Evolutionary conservation across 2,797 vertebrate genomes (phyloP), one percentile per base, ranked within the genome.

Genomic region (Presbytis comata): DNA sequence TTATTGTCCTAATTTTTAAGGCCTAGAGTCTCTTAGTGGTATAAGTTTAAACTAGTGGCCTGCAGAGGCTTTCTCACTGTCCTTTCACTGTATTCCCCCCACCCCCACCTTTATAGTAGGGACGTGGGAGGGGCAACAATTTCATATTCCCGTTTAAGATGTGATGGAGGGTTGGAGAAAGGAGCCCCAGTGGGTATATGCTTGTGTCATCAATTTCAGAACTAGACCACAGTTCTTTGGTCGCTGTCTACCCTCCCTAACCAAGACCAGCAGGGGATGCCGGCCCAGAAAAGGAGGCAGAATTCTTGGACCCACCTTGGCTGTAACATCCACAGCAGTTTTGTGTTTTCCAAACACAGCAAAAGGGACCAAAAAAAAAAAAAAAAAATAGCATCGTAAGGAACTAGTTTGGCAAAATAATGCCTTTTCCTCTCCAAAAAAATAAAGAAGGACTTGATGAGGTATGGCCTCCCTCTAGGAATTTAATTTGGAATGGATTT

Each of bases 401-500:
- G 88, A 98, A 97, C 74, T 12, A 72, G 7, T 53, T 95, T 93
- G 93, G 70, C 90, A 97, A 87, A 87, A 67, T 84, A 92, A 93
- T 75, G 92, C 84, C 76, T 84, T 93, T 89, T 57, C 26, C 4
- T 46, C 13, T 78, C 91, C 96, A 95, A 91, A 97, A 97, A 97
- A 88, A 39, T 4, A 84, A 97, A 83, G 92, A 89, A 95, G 81
- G 81, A 96, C 95, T 36, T 39, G 93, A 97, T n/a, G 12, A 88
- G 61, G 75, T 86, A 57, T 87, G 89, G 82, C 84, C 89, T 97
- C 59, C 81, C 94, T 89, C 96, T 96, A 98, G 86, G 80, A 89
- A 93, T 93, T 98, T 96, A 88, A 95, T 91, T 91, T 11, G 90
- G 87, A 97, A 95, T 72, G 89, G 90, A 61, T 97, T 95, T 96